Evolutionary conservation across 2,888 invertebrate species (phyloP).

Genomic region (Platycheirus rosarum): DNA sequence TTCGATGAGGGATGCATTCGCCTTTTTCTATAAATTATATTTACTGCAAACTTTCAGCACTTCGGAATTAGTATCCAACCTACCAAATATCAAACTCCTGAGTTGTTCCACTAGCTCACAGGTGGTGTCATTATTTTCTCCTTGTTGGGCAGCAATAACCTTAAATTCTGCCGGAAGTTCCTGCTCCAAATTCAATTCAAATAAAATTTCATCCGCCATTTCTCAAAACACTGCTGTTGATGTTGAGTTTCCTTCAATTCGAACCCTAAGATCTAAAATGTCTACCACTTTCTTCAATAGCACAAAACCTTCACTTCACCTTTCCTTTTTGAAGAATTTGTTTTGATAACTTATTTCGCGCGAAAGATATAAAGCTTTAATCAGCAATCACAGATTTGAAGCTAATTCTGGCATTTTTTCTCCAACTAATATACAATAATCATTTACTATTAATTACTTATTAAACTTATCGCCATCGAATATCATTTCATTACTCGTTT

Average conservation of each 20-base stretch:
- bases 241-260: background rate
- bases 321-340: no score
- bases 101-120: constrained; percentile 88
- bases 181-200: constrained; percentile 86
- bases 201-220: constrained; percentile 76
- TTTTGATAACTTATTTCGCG: background rate
- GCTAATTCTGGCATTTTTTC: constrained; percentile 4
- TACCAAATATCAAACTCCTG: constrained; percentile 89
- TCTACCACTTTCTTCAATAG: background rate
- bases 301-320: no score
- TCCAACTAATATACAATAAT: constrained; percentile 7
- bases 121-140: constrained; percentile 88
- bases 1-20: constrained; percentile 88
- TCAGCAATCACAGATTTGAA: background rate
- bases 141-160: constrained; percentile 86
- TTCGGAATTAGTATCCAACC: constrained; percentile 34
- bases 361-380: no score
- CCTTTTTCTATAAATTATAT: constrained; percentile 86
- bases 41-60: background rate
- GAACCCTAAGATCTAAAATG: background rate
- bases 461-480: constrained; percentile 4
- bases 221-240: no score
- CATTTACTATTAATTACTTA: background rate
- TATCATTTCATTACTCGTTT: constrained; percentile 3
- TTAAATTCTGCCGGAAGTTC: constrained; percentile 87